These are phyloP conservation scores for Laticauda laticaudata DNA, from an alignment of 2,113 vertebrate genomes.

Conservation along the genomic window DNA sequence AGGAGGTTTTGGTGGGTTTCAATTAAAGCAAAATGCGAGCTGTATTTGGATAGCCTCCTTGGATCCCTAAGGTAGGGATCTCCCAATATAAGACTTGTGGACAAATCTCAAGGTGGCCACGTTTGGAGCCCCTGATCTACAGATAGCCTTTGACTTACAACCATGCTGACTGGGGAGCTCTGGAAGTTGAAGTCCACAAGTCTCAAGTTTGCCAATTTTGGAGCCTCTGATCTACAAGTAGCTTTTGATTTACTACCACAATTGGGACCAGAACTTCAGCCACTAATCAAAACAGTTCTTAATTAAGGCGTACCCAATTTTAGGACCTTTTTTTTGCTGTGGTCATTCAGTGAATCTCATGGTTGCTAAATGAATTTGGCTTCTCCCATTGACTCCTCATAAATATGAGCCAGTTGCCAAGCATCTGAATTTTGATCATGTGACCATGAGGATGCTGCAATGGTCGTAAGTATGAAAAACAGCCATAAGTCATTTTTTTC, in stretches of 20 bases:
- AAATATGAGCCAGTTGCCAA: background rate
- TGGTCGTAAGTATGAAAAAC: background rate
- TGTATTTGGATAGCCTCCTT: background rate
- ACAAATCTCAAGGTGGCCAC: background rate
- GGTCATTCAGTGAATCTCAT: background rate
- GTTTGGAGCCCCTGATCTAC: background rate
- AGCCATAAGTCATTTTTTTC: background rate
- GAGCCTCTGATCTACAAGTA: background rate
- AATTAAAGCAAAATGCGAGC: background rate
- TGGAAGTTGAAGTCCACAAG: background rate
- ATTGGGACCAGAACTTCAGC: background rate
- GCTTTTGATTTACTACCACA: background rate
- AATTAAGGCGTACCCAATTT: background rate
- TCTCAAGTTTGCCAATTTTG: background rate
- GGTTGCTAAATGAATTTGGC: background rate
- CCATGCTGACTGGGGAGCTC: background rate
- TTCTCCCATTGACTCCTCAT: background rate
- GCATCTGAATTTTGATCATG: background rate
- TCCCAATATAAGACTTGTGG: background rate
- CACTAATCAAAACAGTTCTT: background rate
- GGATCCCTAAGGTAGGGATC: background rate
- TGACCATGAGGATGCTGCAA: background rate
- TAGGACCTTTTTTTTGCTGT: background rate
- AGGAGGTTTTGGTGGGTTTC: background rate
- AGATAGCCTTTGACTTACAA: background rate